phyloP scores from a whole-genome alignment of 2,797 vertebrate species.

The Mus spretus region DNA sequence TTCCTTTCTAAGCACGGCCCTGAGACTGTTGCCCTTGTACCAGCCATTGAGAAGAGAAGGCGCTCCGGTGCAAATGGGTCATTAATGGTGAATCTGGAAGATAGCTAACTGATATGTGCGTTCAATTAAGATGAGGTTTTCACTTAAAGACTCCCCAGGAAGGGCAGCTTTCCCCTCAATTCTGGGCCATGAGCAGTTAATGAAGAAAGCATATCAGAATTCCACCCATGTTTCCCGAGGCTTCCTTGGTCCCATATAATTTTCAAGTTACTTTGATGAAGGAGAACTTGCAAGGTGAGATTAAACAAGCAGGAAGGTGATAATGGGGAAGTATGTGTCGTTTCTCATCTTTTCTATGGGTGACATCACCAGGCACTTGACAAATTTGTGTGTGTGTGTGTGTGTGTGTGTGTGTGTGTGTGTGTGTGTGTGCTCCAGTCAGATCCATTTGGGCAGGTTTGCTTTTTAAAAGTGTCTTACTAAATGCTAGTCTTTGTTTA shows the following conservation, averaged over 20 bases:
- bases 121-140: slow-evolving; percentile 87
- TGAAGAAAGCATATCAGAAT: slow-evolving; percentile 86
- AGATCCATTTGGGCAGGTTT: slow-evolving; percentile 32
- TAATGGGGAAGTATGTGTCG: slow-evolving; percentile 1
- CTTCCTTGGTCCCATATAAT: slow-evolving; percentile 76
- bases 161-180: slow-evolving; percentile 85
- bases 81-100: slow-evolving; percentile 79
- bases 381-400: background rate
- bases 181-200: slow-evolving; percentile 87
- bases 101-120: slow-evolving; percentile 87
- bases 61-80: slow-evolving; percentile 81
- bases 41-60: slow-evolving; percentile 53
- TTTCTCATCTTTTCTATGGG: slow-evolving; percentile 15
- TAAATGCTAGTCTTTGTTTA: slow-evolving; percentile 19
- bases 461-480: slow-evolving; percentile 14
- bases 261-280: slow-evolving; percentile 80
- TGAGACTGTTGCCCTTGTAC: slow-evolving; percentile 69
- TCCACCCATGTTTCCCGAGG: slow-evolving; percentile 75
- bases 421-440: background rate
- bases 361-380: background rate
- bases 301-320: slow-evolving; percentile 59
- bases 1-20: slow-evolving; percentile 65
- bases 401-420: no score
- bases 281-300: slow-evolving; percentile 82
- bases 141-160: slow-evolving; percentile 88